Base-by-base conservation (phyloP, 2,113 vertebrate genomes). In the Pongo pygmaeus region DNA sequence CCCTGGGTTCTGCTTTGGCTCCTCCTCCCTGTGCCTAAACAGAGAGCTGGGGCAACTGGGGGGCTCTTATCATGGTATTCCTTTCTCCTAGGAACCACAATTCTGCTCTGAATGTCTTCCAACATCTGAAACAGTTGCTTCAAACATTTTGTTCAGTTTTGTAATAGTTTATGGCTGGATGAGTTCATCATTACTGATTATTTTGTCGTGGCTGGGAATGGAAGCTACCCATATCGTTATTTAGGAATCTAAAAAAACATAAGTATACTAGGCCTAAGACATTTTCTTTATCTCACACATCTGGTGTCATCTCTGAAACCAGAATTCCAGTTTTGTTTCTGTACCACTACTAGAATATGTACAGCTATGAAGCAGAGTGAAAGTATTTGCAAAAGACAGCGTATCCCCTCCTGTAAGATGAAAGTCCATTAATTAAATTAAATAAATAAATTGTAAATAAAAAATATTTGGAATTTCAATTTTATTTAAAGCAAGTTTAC, bases 401-500 rank as follows among this genome's bases (percentile, higher is more conserved):
- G 59, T 35, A 87, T 9, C 7, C 52, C 81, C 25, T 86, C 43
- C 10, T 43, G 1, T 64, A 74, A 79, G 12, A 93, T 48, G 4
- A n/a, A 64, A 64, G 77, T 64, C 57, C 72, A 16, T 72, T 46
- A 46, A 46, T 9, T 46, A 46, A 46, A 46, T 46, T 46, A 46
- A 46, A 46, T 46, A 46, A 46, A 46, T 46, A 46, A 46, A 46
- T 46, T 46, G 9, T 46, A 46, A 46, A 46, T 46, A 61, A 83
- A 96, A 83, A 84, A 48, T 74, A 92, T 55, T 97, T 94, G 27
- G 30, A 96, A 75, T 93, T 89, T 87, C 27, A 69, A 38, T 94
- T 86, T 87, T 80, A 85, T 61, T 95, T 89, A 59, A 74, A 92
- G 27, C 22, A 92, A 89, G n/a, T 64, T 80, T 87, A 35, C 10